These are phyloP conservation scores for Phoenicopterus ruber DNA, from an alignment of 2,113 vertebrate species.

Conservation along the genomic window DNA sequence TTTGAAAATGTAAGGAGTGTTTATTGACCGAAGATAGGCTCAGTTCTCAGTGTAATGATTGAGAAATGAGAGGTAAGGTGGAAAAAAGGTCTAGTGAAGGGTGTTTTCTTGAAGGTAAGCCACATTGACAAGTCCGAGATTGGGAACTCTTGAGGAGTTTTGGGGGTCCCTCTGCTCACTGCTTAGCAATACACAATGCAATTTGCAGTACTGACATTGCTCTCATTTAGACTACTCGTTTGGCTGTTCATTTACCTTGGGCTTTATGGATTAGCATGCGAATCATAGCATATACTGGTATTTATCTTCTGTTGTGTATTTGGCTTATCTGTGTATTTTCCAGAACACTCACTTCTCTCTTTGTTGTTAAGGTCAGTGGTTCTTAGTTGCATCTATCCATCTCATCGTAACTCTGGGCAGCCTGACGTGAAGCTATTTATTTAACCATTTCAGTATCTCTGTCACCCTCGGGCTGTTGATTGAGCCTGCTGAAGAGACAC, in stretches of 20 bases:
- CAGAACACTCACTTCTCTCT: not conserved
- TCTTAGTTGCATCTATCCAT: conserved; percentile 14
- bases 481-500: not conserved
- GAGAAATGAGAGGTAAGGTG: not conserved
- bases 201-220: not conserved
- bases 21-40: not conserved
- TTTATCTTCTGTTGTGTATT: not conserved
- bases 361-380: conserved; percentile 14
- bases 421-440: not conserved
- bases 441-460: conserved; percentile 17
- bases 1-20: not conserved
- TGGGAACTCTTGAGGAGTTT: not conserved
- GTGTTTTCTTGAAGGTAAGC: not conserved
- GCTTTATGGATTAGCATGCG: not conserved
- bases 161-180: not conserved
- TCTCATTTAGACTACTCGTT: not conserved
- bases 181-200: rapidly evolving
- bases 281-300: not conserved
- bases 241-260: conserved; percentile 1
- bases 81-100: not conserved
- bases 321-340: not conserved
- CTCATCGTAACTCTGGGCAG: not conserved
- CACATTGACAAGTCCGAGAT: not conserved
- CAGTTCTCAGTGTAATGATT: not conserved
- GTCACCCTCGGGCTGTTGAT: not conserved